Percentiles rank a stretch among this genome's conserved stretches.
Conservation (phyloP, 2,797 vertebrate genomes). For the Brachymystax lenok region DNA sequence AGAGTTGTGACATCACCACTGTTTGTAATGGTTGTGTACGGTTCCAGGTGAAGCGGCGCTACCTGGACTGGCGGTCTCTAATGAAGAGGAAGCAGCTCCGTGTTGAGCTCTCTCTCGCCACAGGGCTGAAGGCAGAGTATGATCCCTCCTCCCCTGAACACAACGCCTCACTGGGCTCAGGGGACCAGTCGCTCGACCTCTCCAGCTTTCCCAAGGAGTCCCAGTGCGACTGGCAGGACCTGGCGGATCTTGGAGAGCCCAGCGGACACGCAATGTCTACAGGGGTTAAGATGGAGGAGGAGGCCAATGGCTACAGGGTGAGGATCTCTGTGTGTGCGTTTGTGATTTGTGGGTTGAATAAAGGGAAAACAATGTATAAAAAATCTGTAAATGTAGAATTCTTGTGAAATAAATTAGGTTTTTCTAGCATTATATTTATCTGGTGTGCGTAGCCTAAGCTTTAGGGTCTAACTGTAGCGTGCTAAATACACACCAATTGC, state of each 20-base stretch:
- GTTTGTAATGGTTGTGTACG: background rate
- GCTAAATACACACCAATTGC: too few species aligned
- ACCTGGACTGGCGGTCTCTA: slow-evolving; percentile 89
- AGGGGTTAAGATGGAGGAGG: slow-evolving; percentile 89
- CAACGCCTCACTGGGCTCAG: slow-evolving; percentile 82
- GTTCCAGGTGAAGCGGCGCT: slow-evolving; percentile 83
- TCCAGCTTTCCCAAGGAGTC: slow-evolving; percentile 82
- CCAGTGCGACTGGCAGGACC: slow-evolving; percentile 89
- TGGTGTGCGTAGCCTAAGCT: too few species aligned
- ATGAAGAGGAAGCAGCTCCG: slow-evolving; percentile 91
- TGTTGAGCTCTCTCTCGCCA: slow-evolving; percentile 79
- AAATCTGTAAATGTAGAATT: too few species aligned
- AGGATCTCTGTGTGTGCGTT: slow-evolving; percentile 12
- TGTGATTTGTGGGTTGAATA: background rate
- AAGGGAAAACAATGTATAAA: background rate
- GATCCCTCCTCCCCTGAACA: slow-evolving; percentile 86
- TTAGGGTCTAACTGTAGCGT: too few species aligned
- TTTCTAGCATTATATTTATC: too few species aligned
- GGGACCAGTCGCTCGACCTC: slow-evolving; percentile 87
- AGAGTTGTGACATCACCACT: background rate
- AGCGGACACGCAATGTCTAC: slow-evolving; percentile 70
- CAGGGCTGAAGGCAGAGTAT: slow-evolving; percentile 83
- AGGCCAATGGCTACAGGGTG: slow-evolving; percentile 85
- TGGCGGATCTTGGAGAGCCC: slow-evolving; percentile 81
- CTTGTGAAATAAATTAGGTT: too few species aligned